phyloP scores from a whole-genome alignment of 2,113 vertebrate species.

The Dinomys branickii region DNA sequence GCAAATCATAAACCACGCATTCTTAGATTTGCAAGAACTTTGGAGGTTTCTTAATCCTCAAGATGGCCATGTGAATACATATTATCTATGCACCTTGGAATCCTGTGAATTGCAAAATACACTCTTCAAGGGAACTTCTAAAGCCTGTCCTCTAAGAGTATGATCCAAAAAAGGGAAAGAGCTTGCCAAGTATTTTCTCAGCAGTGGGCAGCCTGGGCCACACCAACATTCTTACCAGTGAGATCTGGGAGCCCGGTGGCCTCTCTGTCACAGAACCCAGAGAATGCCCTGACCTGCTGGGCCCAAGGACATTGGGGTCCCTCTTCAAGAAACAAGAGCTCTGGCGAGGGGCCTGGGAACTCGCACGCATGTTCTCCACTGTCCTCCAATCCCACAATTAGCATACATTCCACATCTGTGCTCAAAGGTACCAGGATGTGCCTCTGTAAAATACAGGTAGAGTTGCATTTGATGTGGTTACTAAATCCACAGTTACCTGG shows the following conservation, averaged over 20 bases:
- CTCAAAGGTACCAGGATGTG: neutral
- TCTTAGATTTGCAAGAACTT: neutral
- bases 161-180: neutral
- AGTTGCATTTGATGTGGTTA: neutral
- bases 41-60: neutral
- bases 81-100: neutral
- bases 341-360: neutral
- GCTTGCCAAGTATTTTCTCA: neutral
- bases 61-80: neutral
- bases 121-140: neutral
- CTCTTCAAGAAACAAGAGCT: neutral
- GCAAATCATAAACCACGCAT: neutral
- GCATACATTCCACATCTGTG: neutral
- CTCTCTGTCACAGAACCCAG: neutral
- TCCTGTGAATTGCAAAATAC: neutral
- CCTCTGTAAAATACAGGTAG: neutral
- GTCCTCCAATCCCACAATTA: neutral
- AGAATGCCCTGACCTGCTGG: neutral
- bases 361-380: fast-evolving
- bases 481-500: neutral
- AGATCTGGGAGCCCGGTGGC: neutral
- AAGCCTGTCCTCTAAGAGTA: neutral
- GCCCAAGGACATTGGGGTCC: neutral
- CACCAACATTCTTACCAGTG: neutral
- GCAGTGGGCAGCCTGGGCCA: neutral